Conservation (phyloP, 2,888 invertebrate genomes). For the Mycalesis mineus region DNA sequence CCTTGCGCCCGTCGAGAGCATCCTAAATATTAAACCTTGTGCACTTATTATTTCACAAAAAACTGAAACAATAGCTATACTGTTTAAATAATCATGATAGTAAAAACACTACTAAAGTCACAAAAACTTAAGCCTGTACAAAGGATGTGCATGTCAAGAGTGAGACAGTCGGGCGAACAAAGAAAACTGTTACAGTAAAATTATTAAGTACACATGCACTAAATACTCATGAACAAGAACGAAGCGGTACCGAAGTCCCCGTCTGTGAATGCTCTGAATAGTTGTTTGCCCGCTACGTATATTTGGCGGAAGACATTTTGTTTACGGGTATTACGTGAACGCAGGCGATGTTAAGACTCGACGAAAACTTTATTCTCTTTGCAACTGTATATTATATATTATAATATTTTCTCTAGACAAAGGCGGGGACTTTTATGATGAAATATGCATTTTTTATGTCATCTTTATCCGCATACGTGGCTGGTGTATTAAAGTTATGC, state of each 20-base stretch:
- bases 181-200: too few species aligned
- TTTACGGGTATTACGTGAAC: conserved; percentile 1
- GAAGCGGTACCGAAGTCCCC: background rate
- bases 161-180: too few species aligned
- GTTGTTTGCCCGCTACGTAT: background rate
- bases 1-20: too few species aligned
- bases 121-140: too few species aligned
- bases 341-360: background rate
- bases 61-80: too few species aligned
- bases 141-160: too few species aligned
- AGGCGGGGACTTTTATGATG: conserved; percentile 1
- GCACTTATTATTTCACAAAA: too few species aligned
- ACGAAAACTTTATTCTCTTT: conserved; percentile 7
- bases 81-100: too few species aligned
- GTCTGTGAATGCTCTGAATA: background rate
- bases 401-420: conserved; percentile 1
- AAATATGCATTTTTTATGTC: background rate
- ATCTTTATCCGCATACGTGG: background rate
- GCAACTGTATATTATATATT: conserved; percentile 1
- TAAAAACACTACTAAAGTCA: too few species aligned
- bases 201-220: background rate
- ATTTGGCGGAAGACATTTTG: conserved; percentile 1
- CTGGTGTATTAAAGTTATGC: background rate
- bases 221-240: background rate
- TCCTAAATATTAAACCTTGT: too few species aligned